Percentiles rank a stretch among this genome's conserved stretches.
Conservation (phyloP, 2,888 invertebrate species). For the Formica aserva region DNA sequence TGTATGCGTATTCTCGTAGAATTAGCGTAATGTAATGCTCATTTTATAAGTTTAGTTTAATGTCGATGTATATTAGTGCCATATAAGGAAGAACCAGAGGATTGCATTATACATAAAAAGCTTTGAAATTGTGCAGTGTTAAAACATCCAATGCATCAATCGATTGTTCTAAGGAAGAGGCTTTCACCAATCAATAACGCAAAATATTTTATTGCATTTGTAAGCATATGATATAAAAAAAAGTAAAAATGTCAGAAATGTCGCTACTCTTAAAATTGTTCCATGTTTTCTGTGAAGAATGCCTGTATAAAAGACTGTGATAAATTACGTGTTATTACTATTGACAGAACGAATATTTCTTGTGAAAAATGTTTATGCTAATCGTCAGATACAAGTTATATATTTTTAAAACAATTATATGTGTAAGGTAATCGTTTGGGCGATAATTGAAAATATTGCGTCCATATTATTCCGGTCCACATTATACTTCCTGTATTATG, state of each 20-base stretch:
- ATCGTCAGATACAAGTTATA: background rate
- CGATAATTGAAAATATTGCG: conserved; percentile 58
- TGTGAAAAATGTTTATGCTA: conserved; percentile 59
- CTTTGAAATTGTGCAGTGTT: background rate
- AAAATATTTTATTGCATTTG: conserved; percentile 38
- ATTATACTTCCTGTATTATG: conserved; percentile 62
- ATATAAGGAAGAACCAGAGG: background rate
- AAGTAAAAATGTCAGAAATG: background rate
- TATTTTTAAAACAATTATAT: conserved; percentile 58
- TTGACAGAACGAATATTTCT: conserved; percentile 56
- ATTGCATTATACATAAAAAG: background rate
- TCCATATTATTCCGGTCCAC: conserved; percentile 49
- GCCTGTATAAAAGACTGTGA: conserved; percentile 71
- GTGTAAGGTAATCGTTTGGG: conserved; percentile 2
- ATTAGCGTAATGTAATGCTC: conserved; percentile 55
- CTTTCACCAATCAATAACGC: background rate
- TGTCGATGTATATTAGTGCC: conserved; percentile 47
- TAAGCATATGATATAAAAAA: background rate
- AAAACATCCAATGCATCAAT: background rate
- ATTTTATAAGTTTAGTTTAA: conserved; percentile 59
- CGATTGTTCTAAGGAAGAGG: background rate
- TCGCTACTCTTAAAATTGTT: conserved; percentile 21
- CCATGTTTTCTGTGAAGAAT: conserved; percentile 50
- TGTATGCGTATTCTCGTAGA: conserved; percentile 66
- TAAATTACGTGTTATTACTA: conserved; percentile 61